phyloP scores from a whole-genome alignment of 2,113 vertebrate species.

The Petrocephalus microphthalmus region DNA sequence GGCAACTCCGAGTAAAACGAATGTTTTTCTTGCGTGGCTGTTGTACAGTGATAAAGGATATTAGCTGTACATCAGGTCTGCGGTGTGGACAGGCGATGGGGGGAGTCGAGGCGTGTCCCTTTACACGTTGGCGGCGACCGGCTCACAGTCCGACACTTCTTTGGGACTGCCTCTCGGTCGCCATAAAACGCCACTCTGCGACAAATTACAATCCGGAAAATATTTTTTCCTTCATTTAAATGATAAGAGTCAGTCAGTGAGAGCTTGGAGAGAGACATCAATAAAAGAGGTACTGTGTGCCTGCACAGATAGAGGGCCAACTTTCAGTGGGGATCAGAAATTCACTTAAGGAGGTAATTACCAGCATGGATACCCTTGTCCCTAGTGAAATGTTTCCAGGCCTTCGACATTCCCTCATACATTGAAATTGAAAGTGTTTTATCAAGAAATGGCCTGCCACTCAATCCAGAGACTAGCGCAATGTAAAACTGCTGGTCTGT shows the following conservation, averaged over 20 bases:
- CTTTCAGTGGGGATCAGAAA: conserved; percentile 37
- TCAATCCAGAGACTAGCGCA: conserved; percentile 34
- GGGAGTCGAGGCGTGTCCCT: conserved; percentile 63
- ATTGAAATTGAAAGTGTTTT: conserved; percentile 56
- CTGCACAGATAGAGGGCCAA: conserved; percentile 31
- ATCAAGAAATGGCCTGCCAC: conserved; percentile 56
- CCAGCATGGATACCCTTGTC: conserved; percentile 41
- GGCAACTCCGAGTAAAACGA: conserved; percentile 99
- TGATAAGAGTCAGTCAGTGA: conserved; percentile 76
- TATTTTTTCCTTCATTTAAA: conserved; percentile 79
- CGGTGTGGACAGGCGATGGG: conserved; percentile 67
- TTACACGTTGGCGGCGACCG: conserved; percentile 73
- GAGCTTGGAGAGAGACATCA: conserved; percentile 33
- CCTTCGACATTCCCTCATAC: conserved; percentile 46
- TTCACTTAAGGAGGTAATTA: conserved; percentile 38
- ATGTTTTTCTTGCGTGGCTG: conserved; percentile 92
- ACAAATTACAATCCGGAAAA: conserved; percentile 80
- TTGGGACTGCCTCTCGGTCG: conserved; percentile 61
- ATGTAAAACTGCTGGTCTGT: conserved; percentile 21
- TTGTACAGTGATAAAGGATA: conserved; percentile 98
- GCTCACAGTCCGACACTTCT: conserved; percentile 67
- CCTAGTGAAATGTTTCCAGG: conserved; percentile 38
- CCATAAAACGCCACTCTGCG: conserved; percentile 82
- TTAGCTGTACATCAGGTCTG: conserved; percentile 95
- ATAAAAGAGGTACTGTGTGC: conserved; percentile 39